These are phyloP conservation scores for Seriola rivoliana DNA, from an alignment of 2,113 vertebrate species.

Conservation along the genomic window DNA sequence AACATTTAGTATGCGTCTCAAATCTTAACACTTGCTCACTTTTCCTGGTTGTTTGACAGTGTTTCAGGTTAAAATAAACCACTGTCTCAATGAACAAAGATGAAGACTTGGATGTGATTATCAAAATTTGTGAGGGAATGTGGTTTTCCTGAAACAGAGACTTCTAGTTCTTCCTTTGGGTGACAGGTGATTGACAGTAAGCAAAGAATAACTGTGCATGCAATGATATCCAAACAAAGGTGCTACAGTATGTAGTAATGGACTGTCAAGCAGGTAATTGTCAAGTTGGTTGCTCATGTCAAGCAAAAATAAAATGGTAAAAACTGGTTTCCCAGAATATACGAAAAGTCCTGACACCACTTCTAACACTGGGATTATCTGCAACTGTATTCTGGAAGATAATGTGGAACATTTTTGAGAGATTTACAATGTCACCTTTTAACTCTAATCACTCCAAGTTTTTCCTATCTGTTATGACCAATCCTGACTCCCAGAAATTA, in stretches of 20 bases:
- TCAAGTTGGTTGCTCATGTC: slow-evolving; percentile 11
- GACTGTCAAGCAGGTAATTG: slow-evolving; percentile 1
- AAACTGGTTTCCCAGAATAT: background rate
- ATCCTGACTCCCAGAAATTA: background rate
- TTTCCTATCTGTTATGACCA: background rate
- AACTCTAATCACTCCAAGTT: background rate
- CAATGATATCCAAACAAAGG: slow-evolving; percentile 8
- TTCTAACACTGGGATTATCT: background rate
- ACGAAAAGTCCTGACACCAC: background rate
- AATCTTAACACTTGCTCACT: background rate
- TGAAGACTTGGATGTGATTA: background rate
- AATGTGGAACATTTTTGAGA: background rate
- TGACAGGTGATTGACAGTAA: slow-evolving; percentile 5
- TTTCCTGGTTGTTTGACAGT: background rate
- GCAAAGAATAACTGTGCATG: slow-evolving; percentile 4
- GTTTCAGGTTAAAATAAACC: background rate
- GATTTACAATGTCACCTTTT: background rate
- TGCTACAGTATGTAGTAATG: background rate
- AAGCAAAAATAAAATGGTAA: background rate
- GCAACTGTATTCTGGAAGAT: background rate
- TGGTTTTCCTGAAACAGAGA: background rate
- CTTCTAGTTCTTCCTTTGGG: background rate
- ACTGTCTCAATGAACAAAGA: background rate
- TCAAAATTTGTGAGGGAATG: background rate
- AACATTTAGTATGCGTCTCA: background rate